These are phyloP conservation scores for Stenoptilia bipunctidactyla DNA, from an alignment of 2,888 invertebrate species.

Conservation along the genomic window DNA sequence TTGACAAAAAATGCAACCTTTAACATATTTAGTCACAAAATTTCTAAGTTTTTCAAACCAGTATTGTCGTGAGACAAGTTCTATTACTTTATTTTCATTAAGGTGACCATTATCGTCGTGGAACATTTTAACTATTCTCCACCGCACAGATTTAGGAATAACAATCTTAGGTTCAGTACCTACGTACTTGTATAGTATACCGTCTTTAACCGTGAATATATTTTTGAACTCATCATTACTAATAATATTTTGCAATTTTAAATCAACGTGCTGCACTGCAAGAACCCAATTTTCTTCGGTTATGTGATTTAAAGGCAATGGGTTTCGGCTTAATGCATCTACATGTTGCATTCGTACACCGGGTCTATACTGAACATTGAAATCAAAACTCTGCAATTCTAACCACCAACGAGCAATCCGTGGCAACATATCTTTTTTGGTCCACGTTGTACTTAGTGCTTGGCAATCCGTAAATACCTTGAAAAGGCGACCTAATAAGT, in stretches of 20 bases:
- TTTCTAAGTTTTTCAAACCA: conserved; percentile 11
- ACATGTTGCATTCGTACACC: conserved; percentile 11
- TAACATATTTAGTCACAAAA: conserved; percentile 12
- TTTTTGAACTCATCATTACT: background rate
- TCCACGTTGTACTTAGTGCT: conserved; percentile 10
- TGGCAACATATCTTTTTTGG: conserved; percentile 13
- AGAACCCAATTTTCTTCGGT: conserved; percentile 1
- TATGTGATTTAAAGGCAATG: background rate
- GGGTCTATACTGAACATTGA: conserved; percentile 9
- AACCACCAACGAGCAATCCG: conserved; percentile 9
- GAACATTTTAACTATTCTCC: conserved; percentile 5
- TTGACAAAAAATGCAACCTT: conserved; percentile 12
- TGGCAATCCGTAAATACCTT: conserved; percentile 13
- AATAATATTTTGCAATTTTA: background rate
- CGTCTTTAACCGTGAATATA: background rate
- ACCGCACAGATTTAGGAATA: conserved; percentile 5
- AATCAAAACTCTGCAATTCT: conserved; percentile 8
- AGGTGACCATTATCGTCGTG: conserved; percentile 10
- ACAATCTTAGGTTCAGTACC: background rate
- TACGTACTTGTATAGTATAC: background rate
- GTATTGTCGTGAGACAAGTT: conserved; percentile 3
- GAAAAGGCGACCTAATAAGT: conserved; percentile 9
- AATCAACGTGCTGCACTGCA: background rate
- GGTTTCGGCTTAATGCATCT: conserved; percentile 10
- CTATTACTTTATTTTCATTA: conserved; percentile 3